Percentiles rank a stretch among this genome's conserved stretches.
Conservation (phyloP, 1,140 invertebrate genomes). For the Neodiprion virginianus region DNA sequence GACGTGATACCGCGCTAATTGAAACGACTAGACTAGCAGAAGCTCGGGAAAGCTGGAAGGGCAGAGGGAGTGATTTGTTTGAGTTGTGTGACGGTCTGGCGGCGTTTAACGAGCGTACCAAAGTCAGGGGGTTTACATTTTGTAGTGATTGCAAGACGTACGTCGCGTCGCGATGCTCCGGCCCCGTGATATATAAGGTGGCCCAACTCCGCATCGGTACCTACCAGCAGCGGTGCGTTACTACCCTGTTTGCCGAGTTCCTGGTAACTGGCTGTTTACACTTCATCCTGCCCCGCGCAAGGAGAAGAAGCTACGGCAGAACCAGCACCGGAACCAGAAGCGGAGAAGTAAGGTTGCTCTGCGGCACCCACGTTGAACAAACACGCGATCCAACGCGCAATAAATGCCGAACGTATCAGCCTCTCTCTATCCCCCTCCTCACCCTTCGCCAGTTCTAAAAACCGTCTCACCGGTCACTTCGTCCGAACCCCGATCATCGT, state of each 20-base stretch:
- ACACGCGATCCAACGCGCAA: too few species aligned
- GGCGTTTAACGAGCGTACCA: background rate
- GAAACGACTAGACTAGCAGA: background rate
- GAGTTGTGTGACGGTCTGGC: background rate
- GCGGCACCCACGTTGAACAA: too few species aligned
- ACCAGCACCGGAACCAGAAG: too few species aligned
- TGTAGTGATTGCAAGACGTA: conserved; percentile 1
- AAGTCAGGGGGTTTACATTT: background rate
- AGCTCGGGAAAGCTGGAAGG: background rate
- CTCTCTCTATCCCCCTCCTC: too few species aligned
- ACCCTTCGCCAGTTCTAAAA: too few species aligned
- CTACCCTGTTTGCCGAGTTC: background rate
- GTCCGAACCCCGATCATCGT: too few species aligned
- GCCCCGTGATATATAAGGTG: background rate
- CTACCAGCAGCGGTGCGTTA: background rate
- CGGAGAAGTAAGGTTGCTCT: too few species aligned
- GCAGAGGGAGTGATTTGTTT: background rate
- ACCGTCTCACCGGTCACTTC: too few species aligned
- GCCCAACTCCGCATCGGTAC: too few species aligned
- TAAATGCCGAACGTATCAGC: too few species aligned
- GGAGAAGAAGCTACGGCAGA: too few species aligned
- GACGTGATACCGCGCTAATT: background rate
- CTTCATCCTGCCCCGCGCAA: background rate
- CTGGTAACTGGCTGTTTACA: background rate
- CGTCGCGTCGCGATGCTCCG: background rate